Percentiles rank a stretch among this genome's conserved stretches.
These are phyloP conservation scores for Reticulitermes lucifugus DNA, from an alignment of 2,888 invertebrate genomes.

Conservation along the genomic window DNA sequence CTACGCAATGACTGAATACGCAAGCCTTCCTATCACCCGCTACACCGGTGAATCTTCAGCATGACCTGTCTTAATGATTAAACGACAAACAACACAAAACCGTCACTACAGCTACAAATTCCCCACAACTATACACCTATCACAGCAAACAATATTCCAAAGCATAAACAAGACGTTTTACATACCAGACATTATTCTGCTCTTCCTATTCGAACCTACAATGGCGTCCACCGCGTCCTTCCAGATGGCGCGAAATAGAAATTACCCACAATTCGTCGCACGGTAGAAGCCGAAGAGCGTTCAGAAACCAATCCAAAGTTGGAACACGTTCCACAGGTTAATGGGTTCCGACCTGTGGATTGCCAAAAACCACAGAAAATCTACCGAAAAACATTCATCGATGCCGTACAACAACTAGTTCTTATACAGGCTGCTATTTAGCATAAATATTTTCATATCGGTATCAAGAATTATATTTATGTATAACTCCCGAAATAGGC, in stretches of 20 bases:
- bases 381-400: too few species aligned
- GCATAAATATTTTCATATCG: too few species aligned
- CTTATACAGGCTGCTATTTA: too few species aligned
- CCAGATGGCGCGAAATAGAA: constrained; percentile 44
- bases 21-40: neutral
- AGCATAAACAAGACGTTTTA: neutral
- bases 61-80: neutral
- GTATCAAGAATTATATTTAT: too few species aligned
- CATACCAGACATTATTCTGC: neutral
- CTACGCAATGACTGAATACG: neutral
- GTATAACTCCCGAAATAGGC: too few species aligned
- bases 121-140: neutral
- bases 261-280: neutral
- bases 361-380: too few species aligned
- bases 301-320: neutral
- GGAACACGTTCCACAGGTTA: too few species aligned
- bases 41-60: neutral
- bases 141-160: neutral
- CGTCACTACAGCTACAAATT: neutral
- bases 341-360: too few species aligned
- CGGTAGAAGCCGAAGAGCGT: neutral
- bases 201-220: neutral
- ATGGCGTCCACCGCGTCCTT: constrained; percentile 43
- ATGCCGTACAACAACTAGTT: too few species aligned
- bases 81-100: neutral